phyloP scores from a whole-genome alignment of 1,140 invertebrate genomes.

The Drosophila sp. region DNA sequence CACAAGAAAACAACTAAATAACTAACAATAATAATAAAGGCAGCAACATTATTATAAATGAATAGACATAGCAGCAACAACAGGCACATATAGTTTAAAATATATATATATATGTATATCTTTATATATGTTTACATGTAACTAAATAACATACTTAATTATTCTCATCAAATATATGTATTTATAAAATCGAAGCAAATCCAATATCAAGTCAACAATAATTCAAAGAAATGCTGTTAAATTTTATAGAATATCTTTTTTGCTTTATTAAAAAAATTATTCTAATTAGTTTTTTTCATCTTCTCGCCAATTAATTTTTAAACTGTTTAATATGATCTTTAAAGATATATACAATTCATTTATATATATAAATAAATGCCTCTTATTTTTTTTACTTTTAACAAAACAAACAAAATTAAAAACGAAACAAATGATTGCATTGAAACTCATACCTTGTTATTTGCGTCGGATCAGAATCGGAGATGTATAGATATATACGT shows the following conservation, averaged over 20 bases:
- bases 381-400: constrained; percentile 13
- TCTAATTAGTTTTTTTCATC: neutral
- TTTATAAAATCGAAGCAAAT: neutral
- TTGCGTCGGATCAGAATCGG: constrained; percentile 11
- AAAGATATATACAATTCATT: constrained; percentile 15
- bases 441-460: constrained; percentile 23
- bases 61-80: constrained; percentile 45
- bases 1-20: constrained; percentile 41
- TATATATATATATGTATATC: too few relatives aligned
- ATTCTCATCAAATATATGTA: constrained; percentile 28
- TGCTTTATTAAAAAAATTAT: neutral
- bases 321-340: constrained; percentile 25
- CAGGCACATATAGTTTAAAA: constrained; percentile 45
- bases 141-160: constrained; percentile 24
- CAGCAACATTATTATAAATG: constrained; percentile 7
- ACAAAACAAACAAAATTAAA: neutral
- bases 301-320: constrained; percentile 17
- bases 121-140: constrained; percentile 30
- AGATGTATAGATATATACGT: neutral
- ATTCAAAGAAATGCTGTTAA: neutral
- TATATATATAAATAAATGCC: constrained; percentile 10
- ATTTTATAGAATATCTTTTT: constrained; percentile 2
- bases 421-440: constrained; percentile 13
- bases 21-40: constrained; percentile 24
- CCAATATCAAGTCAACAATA: neutral